Evolutionary conservation across 2,797 vertebrate genomes (phyloP), one percentile per base, ranked within the genome.

Genomic region (Hyperoplus lanceolatus): DNA sequence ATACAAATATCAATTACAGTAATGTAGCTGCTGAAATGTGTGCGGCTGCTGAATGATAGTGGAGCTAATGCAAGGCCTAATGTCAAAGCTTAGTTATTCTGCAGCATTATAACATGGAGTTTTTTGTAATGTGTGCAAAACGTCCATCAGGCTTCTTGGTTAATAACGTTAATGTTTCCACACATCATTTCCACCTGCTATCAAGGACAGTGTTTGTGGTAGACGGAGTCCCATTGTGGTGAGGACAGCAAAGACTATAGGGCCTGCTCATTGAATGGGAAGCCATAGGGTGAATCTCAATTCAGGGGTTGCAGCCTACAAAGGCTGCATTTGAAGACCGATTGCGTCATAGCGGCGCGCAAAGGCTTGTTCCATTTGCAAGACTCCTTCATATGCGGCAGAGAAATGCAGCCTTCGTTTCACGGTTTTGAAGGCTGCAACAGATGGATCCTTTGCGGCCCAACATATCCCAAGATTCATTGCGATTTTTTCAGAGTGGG

Each of bases 1-100:
- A 89, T 87, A 86, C 81, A 90, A 84, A 91, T 89, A 91, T 90
- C 86, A 92, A 86, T 92, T 90, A 92, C 88, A 73, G 72, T 89
- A 90, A 88, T 89, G 87, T 66, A 80, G 79, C 82, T 59, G 77
- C 79, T 86, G 64, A 41, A 77, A 46, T 70, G 77, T 70, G 63
- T 46, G 68, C 5, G 4, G 66, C 70, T 65, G 51, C 80, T 76
- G 74, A 81, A 70, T 87, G 78, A 81, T 64, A 18, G 53, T 77
- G 48, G 39, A 68, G 62, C 69, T 70, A 59, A 38, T 63, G 61
- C 43, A 42, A 29, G 29, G 54, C 51, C 46, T 53, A 59, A 67
- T 29, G 16, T 36, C 46, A 57, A 57, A 57, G 67, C 75, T 36
- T 38, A 43, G 49, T 60, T 10, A 39, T 72, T 51, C 51, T 11